Conservation (phyloP, 2,113 vertebrate species). For the Corvus moneduloides region DNA sequence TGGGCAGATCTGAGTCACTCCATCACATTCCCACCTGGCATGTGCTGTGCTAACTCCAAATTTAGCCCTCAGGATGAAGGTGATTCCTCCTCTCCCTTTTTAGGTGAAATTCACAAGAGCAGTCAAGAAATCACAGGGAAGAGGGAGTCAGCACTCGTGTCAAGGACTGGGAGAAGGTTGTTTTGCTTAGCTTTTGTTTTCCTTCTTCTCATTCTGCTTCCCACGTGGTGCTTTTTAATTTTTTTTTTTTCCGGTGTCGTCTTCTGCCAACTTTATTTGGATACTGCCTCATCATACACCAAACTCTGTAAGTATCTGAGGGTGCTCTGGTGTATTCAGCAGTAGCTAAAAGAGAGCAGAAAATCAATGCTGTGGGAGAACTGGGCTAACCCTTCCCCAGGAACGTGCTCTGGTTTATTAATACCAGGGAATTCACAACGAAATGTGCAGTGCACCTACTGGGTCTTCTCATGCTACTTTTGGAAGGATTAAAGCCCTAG, state of each 20-base stretch:
- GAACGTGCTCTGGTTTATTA: not conserved
- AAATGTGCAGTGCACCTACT: constrained; percentile 1
- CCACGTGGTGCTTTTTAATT: fast-evolving
- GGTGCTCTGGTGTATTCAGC: not conserved
- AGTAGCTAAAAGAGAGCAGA: not conserved
- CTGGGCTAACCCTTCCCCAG: not conserved
- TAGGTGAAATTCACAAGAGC: not conserved
- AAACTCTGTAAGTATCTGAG: not conserved
- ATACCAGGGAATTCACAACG: not conserved
- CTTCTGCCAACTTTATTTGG: not conserved
- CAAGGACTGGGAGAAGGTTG: not conserved
- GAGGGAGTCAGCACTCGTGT: not conserved
- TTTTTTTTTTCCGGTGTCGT: not conserved
- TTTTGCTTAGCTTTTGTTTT: not conserved
- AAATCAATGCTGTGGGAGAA: not conserved
- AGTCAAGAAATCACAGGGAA: not conserved
- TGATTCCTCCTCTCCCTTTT: constrained; percentile 6
- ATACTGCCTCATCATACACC: not conserved
- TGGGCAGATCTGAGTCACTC: not conserved
- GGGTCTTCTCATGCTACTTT: constrained; percentile 5
- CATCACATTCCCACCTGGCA: not conserved
- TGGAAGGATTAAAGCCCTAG: not conserved
- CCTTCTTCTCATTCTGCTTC: not conserved
- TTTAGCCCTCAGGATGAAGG: not conserved
- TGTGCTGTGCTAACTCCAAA: not conserved